Conservation (phyloP, 2,888 invertebrate species). For the Drosophila nr. perissopoda region DNA sequence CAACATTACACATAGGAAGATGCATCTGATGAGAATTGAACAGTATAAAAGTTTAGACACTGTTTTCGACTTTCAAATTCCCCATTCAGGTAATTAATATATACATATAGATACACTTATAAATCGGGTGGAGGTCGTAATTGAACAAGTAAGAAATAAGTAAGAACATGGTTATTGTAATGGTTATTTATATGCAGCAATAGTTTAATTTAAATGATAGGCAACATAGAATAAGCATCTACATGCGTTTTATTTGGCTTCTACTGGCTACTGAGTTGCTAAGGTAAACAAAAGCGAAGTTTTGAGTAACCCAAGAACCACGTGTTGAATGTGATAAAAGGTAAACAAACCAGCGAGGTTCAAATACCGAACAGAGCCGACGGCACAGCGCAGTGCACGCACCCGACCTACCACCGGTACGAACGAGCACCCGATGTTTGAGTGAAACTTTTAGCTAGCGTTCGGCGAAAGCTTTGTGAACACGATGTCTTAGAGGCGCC, state of each 20-base stretch:
- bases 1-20: background rate
- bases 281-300: constrained; percentile 38
- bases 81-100: background rate
- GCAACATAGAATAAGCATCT: background rate
- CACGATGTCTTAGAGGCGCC: constrained; percentile 33
- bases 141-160: background rate
- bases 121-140: background rate
- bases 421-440: constrained; percentile 32
- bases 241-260: background rate
- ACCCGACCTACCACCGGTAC: constrained; percentile 32
- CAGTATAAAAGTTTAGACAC: background rate
- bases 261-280: constrained; percentile 7
- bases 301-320: constrained; percentile 27
- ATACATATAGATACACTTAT: background rate
- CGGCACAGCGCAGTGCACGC: constrained; percentile 1
- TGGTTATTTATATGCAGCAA: background rate
- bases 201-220: background rate
- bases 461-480: constrained; percentile 51
- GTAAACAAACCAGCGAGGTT: constrained; percentile 64
- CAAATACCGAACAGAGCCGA: constrained; percentile 29
- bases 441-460: constrained; percentile 54
- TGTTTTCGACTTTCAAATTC: background rate
- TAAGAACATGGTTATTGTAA: background rate
- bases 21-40: background rate
- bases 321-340: constrained; percentile 57